Evolutionary conservation across 1,140 invertebrate species (phyloP).

Genomic region (Coptotermes formosanus): DNA sequence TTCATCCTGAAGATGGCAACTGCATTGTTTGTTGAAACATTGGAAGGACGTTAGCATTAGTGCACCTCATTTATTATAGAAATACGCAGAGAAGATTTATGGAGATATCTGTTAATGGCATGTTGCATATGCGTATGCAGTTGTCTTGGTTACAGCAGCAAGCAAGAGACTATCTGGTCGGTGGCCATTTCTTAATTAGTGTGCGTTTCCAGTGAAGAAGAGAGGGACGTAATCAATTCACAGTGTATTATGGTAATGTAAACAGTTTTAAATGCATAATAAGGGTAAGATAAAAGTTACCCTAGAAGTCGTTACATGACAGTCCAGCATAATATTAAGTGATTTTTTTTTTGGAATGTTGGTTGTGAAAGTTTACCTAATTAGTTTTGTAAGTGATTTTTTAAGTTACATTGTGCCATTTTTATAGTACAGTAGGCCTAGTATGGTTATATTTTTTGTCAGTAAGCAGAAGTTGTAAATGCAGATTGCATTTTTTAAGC

Average conservation of each 20-base stretch:
- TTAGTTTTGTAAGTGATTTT: conserved; percentile 33
- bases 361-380: conserved; percentile 35
- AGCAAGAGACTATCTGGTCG: background rate
- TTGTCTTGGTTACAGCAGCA: background rate
- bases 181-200: background rate
- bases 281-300: conserved; percentile 15
- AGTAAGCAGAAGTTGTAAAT: conserved; percentile 24
- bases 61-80: too few species aligned
- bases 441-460: conserved; percentile 27
- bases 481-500: conserved; percentile 18
- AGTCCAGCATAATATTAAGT: conserved; percentile 5
- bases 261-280: conserved; percentile 11
- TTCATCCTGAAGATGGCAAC: too few species aligned
- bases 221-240: background rate
- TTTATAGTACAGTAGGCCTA: conserved; percentile 32
- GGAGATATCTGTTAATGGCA: background rate
- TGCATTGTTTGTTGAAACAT: too few species aligned
- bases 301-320: background rate
- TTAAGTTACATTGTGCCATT: conserved; percentile 35
- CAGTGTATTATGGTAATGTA: background rate
- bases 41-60: too few species aligned
- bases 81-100: too few species aligned
- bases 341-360: conserved; percentile 31
- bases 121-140: background rate
- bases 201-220: background rate